These are phyloP conservation scores for Lithophane leautieri DNA, from an alignment of 2,888 invertebrate species.

Conservation along the genomic window DNA sequence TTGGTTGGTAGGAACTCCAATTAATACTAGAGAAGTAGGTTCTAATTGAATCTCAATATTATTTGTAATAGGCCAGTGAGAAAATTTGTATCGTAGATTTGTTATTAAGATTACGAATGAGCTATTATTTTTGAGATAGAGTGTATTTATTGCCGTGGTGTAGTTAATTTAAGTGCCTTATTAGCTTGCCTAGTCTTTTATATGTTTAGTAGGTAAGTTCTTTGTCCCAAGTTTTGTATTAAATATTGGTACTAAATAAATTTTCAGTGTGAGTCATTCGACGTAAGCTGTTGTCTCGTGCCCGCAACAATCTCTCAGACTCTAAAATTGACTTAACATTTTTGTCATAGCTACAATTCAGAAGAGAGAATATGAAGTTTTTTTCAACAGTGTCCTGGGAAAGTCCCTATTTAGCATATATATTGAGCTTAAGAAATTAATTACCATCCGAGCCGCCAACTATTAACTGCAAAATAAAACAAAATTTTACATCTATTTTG, in stretches of 20 bases:
- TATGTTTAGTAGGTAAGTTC: not conserved
- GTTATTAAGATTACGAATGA: conserved; percentile 86
- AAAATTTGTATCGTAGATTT: conserved; percentile 83
- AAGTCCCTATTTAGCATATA: too few relatives aligned
- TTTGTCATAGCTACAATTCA: not conserved
- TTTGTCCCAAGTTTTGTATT: not conserved
- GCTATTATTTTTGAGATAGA: conserved; percentile 77
- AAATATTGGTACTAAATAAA: not conserved
- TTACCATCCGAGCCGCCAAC: not conserved
- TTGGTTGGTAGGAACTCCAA: conserved; percentile 62
- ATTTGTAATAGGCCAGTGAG: conserved; percentile 81
- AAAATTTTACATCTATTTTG: not conserved
- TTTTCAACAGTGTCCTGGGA: not conserved
- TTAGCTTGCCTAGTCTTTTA: too few relatives aligned
- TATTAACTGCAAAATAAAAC: not conserved
- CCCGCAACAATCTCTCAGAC: not conserved
- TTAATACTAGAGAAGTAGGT: conserved; percentile 76
- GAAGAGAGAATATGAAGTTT: not conserved
- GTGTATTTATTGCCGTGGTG: conserved; percentile 57
- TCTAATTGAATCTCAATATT: conserved; percentile 84
- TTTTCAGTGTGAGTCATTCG: not conserved
- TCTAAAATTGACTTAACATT: too few relatives aligned
- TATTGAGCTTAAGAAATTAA: not conserved
- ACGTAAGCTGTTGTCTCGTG: not conserved
- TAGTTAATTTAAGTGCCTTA: conserved; percentile 54